These are phyloP conservation scores for Euclidia mi DNA, from an alignment of 2,888 invertebrate genomes.

Conservation along the genomic window DNA sequence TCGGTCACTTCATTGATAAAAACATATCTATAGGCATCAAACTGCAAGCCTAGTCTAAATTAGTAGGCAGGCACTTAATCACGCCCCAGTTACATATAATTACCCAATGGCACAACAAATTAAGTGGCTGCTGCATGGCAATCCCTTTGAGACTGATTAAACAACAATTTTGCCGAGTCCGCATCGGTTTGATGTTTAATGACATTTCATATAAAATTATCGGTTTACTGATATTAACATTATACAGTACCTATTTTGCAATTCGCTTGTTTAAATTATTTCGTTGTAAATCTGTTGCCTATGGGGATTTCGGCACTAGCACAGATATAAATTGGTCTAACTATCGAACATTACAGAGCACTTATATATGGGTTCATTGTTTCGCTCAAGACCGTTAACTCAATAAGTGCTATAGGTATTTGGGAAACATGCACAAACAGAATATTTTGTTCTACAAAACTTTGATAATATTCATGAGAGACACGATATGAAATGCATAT, in stretches of 20 bases:
- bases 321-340: too few relatives aligned
- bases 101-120: constrained; percentile 43
- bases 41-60: constrained; percentile 54
- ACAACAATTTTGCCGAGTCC: constrained; percentile 27
- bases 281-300: too few relatives aligned
- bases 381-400: too few relatives aligned
- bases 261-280: too few relatives aligned
- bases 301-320: too few relatives aligned
- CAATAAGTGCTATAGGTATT: too few relatives aligned
- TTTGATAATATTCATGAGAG: neutral
- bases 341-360: too few relatives aligned
- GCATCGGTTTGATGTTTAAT: constrained; percentile 13
- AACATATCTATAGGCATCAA: constrained; percentile 14
- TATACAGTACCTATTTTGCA: too few relatives aligned
- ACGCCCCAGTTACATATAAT: constrained; percentile 53
- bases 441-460: neutral
- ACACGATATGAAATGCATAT: constrained; percentile 1
- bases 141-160: constrained; percentile 26
- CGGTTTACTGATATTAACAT: too few relatives aligned
- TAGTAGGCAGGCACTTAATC: constrained; percentile 58
- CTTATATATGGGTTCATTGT: too few relatives aligned
- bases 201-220: constrained; percentile 2
- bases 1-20: constrained; percentile 21
- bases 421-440: too few relatives aligned
- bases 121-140: constrained; percentile 36